A percentile compares a stretch with the other conserved stretches of the same genome.
Evolutionary conservation across 2,888 invertebrate species (phyloP).

Genomic region (Macaria notata): DNA sequence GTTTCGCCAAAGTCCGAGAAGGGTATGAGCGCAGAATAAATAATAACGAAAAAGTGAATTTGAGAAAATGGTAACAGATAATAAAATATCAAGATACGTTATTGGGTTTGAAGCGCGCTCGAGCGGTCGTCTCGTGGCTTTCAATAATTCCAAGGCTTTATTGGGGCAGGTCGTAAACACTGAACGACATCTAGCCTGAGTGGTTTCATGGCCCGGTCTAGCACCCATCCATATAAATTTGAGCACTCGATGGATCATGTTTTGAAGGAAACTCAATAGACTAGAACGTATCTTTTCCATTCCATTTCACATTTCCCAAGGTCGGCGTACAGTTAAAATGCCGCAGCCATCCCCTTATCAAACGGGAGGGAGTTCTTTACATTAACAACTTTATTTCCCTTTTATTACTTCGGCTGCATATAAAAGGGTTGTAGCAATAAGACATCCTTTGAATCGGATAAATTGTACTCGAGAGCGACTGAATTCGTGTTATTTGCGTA

Average conservation of each 20-base stretch:
- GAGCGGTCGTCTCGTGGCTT: too few relatives aligned
- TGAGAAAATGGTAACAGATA: constrained; percentile 3
- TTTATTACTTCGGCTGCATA: constrained; percentile 6
- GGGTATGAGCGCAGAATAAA: constrained; percentile 11
- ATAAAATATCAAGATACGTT: not conserved
- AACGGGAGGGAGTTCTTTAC: constrained; percentile 1
- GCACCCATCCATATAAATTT: not conserved
- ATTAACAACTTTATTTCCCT: constrained; percentile 5
- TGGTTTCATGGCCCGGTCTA: too few relatives aligned
- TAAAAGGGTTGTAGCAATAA: constrained; percentile 4
- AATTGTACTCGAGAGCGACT: not conserved
- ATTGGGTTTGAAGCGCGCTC: not conserved
- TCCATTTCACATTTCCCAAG: not conserved
- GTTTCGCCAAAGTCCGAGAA: constrained; percentile 16
- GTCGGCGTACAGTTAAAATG: not conserved
- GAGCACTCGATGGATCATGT: not conserved
- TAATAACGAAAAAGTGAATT: constrained; percentile 3
- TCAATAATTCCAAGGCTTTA: too few relatives aligned
- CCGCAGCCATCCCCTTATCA: not conserved
- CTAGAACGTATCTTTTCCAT: not conserved
- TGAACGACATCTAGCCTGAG: too few relatives aligned
- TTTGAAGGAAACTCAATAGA: not conserved
- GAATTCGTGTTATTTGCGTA: constrained; percentile 1
- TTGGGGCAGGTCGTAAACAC: too few relatives aligned
- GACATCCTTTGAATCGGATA: constrained; percentile 5